Evolutionary conservation across 2,113 vertebrate species (phyloP), one percentile per base, ranked within the genome.

Genomic region (Anseranas semipalmata): DNA sequence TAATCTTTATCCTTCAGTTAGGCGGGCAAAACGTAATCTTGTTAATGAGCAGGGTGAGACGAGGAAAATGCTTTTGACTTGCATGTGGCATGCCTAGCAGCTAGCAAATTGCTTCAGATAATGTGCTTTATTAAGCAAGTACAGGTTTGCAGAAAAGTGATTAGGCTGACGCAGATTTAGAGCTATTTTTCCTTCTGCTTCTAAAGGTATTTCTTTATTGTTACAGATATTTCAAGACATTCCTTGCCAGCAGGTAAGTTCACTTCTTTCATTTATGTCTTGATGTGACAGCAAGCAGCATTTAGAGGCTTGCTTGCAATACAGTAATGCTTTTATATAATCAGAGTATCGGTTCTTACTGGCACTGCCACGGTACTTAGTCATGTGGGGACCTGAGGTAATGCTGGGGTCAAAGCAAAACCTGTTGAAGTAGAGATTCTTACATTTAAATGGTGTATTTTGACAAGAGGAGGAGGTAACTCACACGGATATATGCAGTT

Each of bases 151-250:
- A 89, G 89, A 43, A 63, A 70, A 75, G 25, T 12, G 5, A 55
- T 39, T 39, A 76, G 74, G 41, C 46, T 72, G 63, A 1, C 33
- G 50, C 14, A 65, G 8, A 62, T 73, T 60, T 53, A 58, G 32
- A 79, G 66, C 20, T 81, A 6, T 66, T 90, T 87, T 52, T 46
- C 12, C 9, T 95, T 87, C 67, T 41, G 19, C 63, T 93, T 90
- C 91, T 96, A 83, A 89, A 58, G 39, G 68, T 83, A 89, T 97
- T 87, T 97, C 24, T 96, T 98, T 94, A 95, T 95, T 94, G 46
- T 98, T 98, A 7, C 98, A 99, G 99, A 98, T 98, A 99, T 99
- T 98, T 98, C 98, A 97, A 98, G 98, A 97, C 98, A 98, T 98
- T 93, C 95, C 78, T 98, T 98, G 97, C 98, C 98, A 97, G 97